Evolutionary conservation across 2,888 invertebrate genomes (phyloP).

Genomic region (Hesperia comma): DNA sequence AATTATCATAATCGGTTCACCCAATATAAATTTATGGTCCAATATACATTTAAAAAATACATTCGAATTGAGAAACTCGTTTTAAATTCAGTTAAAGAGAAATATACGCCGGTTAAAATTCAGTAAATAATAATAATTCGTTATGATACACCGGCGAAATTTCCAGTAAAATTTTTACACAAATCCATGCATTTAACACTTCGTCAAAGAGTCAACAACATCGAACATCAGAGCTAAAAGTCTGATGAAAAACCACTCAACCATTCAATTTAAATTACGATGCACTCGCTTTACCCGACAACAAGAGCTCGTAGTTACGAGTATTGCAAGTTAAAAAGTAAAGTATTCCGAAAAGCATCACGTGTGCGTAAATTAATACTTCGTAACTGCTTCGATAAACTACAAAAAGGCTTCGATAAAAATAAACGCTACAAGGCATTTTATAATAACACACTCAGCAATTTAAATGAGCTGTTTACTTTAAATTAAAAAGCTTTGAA

Average conservation of each 20-base stretch:
- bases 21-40: too few relatives aligned
- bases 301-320: conserved; percentile 25
- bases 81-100: too few relatives aligned
- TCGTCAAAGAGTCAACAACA: too few relatives aligned
- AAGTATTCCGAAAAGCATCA: conserved; percentile 15
- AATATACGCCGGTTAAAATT: too few relatives aligned
- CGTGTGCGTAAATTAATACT: conserved; percentile 24
- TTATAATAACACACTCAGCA: conserved; percentile 13
- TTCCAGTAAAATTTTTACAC: too few relatives aligned
- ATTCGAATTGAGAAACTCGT: too few relatives aligned
- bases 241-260: conserved; percentile 7
- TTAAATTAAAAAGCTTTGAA: not conserved
- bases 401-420: conserved; percentile 17
- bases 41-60: too few relatives aligned
- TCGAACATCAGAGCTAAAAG: not conserved
- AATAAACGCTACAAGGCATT: conserved; percentile 3
- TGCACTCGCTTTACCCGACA: conserved; percentile 14
- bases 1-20: too few relatives aligned
- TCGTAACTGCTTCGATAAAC: conserved; percentile 8
- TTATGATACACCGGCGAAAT: too few relatives aligned
- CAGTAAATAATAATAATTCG: too few relatives aligned
- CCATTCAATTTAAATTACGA: conserved; percentile 21
- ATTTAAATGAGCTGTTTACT: conserved; percentile 10
- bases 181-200: too few relatives aligned
- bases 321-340: conserved; percentile 23